phyloP scores from a whole-genome alignment of 2,797 vertebrate species.

The Podarcis siculus region DNA sequence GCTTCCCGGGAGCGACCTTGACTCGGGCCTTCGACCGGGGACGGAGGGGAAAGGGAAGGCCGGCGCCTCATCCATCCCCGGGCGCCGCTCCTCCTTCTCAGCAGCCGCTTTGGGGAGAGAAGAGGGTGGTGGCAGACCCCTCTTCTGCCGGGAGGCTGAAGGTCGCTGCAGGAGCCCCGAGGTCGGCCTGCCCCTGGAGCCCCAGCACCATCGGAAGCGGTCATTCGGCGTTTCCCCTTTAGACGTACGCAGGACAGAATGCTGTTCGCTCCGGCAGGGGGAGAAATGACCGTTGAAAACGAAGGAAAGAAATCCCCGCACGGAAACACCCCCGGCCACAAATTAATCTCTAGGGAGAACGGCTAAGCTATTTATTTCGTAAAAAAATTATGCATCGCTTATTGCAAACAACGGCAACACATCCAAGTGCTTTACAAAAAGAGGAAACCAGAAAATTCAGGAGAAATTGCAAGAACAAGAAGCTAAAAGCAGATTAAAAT shows the following conservation, averaged over 20 bases:
- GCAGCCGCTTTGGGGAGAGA: too few species aligned
- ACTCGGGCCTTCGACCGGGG: rapidly evolving
- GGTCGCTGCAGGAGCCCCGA: constrained; percentile 2
- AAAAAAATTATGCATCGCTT: too few species aligned
- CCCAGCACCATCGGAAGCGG: neutral
- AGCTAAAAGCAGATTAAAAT: too few species aligned
- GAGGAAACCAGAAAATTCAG: too few species aligned
- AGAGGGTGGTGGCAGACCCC: neutral
- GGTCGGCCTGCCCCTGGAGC: neutral
- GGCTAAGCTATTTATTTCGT: too few species aligned
- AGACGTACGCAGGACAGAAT: too few species aligned
- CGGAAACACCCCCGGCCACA: too few species aligned
- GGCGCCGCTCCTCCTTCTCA: neutral
- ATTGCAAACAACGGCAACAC: too few species aligned
- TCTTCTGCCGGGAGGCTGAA: neutral
- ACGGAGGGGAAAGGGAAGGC: neutral
- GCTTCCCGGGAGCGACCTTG: neutral
- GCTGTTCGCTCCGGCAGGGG: too few species aligned
- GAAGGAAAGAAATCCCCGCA: neutral
- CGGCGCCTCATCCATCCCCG: neutral
- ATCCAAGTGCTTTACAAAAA: too few species aligned
- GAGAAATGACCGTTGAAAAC: too few species aligned
- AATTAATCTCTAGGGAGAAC: neutral
- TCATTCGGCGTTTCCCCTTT: neutral
- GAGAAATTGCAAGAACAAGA: too few species aligned